A percentile compares a stretch with the other conserved stretches of the same genome.
These are phyloP conservation scores for Potamilus streckersoni DNA, from an alignment of 1,140 invertebrate species.

Conservation along the genomic window DNA sequence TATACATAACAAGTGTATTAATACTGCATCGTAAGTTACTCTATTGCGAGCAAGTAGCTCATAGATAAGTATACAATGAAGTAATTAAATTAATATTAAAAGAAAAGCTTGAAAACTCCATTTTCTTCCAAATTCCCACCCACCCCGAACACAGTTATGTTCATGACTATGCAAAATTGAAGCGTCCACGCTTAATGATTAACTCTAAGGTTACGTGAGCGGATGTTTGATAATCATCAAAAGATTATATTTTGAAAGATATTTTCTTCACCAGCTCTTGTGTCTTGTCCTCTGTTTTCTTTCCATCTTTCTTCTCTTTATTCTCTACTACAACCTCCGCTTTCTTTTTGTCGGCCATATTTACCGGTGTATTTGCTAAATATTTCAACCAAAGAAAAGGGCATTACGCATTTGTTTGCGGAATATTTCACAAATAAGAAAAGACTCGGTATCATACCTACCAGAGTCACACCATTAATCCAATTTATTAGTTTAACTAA, in stretches of 20 bases:
- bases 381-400: no score
- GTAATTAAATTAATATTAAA: not conserved
- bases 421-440: no score
- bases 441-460: no score
- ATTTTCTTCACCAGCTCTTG: slow-evolving; percentile 55
- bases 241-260: no score
- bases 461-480: no score
- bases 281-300: slow-evolving; percentile 59
- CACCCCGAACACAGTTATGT: not conserved
- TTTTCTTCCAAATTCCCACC: slow-evolving; percentile 16
- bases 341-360: slow-evolving; percentile 61
- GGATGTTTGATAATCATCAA: not conserved
- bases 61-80: no score
- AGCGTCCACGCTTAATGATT: not conserved
- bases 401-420: no score
- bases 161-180: not conserved
- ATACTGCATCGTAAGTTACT: no score
- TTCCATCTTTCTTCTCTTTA: slow-evolving; percentile 55
- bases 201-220: not conserved
- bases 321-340: slow-evolving; percentile 53
- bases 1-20: no score
- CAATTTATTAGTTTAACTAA: no score
- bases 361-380: slow-evolving; percentile 34
- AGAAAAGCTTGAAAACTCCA: not conserved
- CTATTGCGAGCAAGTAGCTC: no score